Conservation (phyloP, 2,113 vertebrate species). For the Capra hircus region DNA sequence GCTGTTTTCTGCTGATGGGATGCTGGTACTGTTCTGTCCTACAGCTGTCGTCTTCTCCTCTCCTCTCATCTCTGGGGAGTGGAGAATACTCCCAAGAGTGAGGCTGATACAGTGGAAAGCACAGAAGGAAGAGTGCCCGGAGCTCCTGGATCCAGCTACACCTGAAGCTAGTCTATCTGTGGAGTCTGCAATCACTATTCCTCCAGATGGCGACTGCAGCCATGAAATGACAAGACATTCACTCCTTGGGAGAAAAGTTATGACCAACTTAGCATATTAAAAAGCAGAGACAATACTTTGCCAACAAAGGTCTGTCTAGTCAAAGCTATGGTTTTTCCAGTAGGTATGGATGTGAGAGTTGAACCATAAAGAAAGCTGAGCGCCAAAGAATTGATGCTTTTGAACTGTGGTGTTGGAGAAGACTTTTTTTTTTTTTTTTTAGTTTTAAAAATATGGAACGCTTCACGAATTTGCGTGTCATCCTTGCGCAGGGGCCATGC, state of each 20-base stretch:
- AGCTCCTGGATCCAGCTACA: neutral
- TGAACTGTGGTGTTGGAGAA: neutral
- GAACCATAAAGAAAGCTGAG: neutral
- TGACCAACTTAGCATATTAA: neutral
- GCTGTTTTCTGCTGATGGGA: neutral
- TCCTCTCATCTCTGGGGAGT: neutral
- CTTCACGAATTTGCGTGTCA: too few relatives aligned
- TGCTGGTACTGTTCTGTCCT: fast-evolving
- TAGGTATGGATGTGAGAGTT: neutral
- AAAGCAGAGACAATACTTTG: neutral
- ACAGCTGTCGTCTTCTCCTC: neutral
- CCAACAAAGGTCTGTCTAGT: neutral
- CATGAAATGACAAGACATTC: neutral
- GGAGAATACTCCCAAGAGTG: neutral
- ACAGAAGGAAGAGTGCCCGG: neutral
- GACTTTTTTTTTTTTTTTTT: neutral
- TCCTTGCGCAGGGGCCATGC: too few relatives aligned
- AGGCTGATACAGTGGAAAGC: neutral
- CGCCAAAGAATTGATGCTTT: fast-evolving
- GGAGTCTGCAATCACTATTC: neutral
- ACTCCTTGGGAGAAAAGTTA: neutral
- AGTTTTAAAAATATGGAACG: too few relatives aligned
- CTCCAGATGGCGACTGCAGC: neutral
- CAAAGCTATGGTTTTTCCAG: neutral
- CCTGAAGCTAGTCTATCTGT: neutral